Evolutionary conservation across 1,140 invertebrate species (phyloP).

Genomic region (Zaprionus inermis): DNA sequence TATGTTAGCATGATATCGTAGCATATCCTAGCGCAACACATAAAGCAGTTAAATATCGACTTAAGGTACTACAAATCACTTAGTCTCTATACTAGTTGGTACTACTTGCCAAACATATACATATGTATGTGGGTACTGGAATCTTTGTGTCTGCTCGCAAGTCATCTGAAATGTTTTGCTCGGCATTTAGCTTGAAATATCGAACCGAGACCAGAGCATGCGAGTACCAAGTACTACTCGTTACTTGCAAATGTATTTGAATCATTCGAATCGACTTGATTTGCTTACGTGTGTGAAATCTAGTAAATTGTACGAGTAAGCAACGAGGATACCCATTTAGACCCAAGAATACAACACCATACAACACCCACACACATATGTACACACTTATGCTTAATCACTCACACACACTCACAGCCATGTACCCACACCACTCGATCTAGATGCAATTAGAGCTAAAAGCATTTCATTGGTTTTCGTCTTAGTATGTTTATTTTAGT

Average conservation of each 20-base stretch:
- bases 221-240: neutral
- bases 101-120: neutral
- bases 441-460: constrained; percentile 54
- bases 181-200: neutral
- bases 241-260: constrained; percentile 4
- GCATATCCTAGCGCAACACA: constrained; percentile 21
- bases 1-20: constrained; percentile 21
- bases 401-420: neutral
- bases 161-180: neutral
- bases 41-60: constrained; percentile 27
- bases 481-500: constrained; percentile 52
- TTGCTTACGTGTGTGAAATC: neutral
- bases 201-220: neutral
- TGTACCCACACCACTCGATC: constrained; percentile 21
- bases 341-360: constrained; percentile 9
- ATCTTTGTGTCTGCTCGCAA: neutral
- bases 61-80: constrained; percentile 29
- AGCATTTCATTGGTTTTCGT: constrained; percentile 54
- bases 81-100: constrained; percentile 40
- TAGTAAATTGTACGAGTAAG: neutral
- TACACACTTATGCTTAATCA: constrained; percentile 13
- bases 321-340: constrained; percentile 5
- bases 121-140: constrained; percentile 11
- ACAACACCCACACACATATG: constrained; percentile 9
- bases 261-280: constrained; percentile 6